Conservation (phyloP, 2,113 vertebrate genomes). For the Benthochromis sp. region DNA sequence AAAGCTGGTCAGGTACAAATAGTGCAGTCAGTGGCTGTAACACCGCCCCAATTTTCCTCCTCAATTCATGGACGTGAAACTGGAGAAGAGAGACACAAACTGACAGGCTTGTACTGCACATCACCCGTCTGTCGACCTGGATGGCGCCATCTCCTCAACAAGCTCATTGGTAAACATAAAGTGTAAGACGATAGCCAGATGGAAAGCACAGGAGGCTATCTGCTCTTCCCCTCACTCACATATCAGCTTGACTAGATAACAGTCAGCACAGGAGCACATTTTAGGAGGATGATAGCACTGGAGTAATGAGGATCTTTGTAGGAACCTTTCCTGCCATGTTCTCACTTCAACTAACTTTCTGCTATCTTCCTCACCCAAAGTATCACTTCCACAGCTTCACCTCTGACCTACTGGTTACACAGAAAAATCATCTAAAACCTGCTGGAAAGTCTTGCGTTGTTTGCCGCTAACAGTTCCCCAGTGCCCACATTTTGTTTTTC, state of each 20-base stretch:
- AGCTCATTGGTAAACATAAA: conserved; percentile 47
- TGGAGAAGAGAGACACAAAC: neutral
- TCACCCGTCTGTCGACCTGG: conserved; percentile 2
- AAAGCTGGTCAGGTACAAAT: neutral
- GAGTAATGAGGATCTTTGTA: conserved; percentile 2
- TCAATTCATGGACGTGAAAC: neutral
- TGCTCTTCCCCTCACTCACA: neutral
- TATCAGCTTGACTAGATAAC: neutral
- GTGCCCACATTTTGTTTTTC: neutral
- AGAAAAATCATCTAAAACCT: neutral
- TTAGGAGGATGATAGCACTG: neutral
- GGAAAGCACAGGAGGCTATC: conserved; percentile 27
- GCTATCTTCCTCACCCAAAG: neutral
- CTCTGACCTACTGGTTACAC: neutral
- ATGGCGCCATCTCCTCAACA: neutral
- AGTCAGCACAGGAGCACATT: conserved; percentile 4
- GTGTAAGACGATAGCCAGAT: conserved; percentile 13
- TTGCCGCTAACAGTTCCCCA: neutral
- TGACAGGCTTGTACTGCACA: neutral
- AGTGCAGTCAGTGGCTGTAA: neutral
- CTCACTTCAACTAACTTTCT: neutral
- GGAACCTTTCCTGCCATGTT: neutral
- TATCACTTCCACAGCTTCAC: neutral
- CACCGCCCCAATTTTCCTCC: neutral
- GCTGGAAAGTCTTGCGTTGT: neutral